Conservation (phyloP, 2,113 vertebrate species). For the Ramphastos sulfuratus region DNA sequence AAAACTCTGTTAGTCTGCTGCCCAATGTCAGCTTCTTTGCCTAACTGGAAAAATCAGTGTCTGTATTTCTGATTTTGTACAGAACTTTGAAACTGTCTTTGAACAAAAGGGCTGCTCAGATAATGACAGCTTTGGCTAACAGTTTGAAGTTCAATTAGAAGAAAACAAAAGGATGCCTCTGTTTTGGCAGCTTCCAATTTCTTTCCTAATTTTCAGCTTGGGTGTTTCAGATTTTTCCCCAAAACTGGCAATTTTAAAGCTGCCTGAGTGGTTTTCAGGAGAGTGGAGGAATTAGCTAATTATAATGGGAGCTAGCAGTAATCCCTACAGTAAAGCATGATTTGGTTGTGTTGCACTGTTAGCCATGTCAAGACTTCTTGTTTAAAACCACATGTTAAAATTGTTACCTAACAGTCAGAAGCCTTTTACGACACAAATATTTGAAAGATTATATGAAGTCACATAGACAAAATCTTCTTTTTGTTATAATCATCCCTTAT, state of each 20-base stretch:
- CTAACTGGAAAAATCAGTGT: neutral
- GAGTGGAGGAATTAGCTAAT: neutral
- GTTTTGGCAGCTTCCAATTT: neutral
- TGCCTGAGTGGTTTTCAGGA: neutral
- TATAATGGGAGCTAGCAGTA: neutral
- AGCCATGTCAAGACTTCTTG: neutral
- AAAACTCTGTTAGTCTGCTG: neutral
- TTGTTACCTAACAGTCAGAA: neutral
- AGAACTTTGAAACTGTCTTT: neutral
- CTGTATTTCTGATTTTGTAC: neutral
- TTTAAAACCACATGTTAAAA: neutral
- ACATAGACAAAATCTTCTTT: neutral
- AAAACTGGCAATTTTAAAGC: neutral
- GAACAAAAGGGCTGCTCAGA: neutral
- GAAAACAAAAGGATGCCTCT: neutral
- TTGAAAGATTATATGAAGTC: neutral
- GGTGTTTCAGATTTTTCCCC: neutral
- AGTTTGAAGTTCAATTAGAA: neutral
- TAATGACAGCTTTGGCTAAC: neutral
- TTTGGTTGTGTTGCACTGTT: neutral
- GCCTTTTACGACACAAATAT: neutral
- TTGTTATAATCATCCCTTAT: neutral
- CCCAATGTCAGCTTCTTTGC: neutral
- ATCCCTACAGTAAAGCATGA: neutral
- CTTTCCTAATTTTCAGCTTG: neutral